A percentile compares a stretch with the other conserved stretches of the same genome.
Evolutionary conservation across 2,113 vertebrate species (phyloP).

Genomic region (Scolopax mira): DNA sequence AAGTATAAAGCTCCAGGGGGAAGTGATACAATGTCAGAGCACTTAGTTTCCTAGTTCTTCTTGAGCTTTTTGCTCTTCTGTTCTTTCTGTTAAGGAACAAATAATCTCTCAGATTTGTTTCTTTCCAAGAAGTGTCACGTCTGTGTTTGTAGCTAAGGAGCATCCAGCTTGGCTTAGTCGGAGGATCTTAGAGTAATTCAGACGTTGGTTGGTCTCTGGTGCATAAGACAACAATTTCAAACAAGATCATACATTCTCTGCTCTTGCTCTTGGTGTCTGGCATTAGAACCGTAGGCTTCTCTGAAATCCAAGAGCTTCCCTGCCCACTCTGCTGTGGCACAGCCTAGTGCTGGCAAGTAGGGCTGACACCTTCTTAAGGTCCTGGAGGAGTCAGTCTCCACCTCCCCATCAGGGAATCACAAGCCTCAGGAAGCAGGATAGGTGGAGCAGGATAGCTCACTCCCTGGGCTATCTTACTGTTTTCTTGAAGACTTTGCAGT

Average conservation of each 20-base stretch:
- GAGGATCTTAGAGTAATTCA: background rate
- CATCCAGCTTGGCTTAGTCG: background rate
- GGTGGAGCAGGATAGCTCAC: background rate
- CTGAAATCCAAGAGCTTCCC: background rate
- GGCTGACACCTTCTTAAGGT: background rate
- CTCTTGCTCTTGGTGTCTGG: accelerated
- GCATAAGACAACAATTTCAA: background rate
- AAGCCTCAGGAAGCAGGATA: background rate
- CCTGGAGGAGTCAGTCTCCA: background rate
- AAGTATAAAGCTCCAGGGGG: background rate
- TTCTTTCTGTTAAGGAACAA: background rate
- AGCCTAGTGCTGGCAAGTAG: background rate
- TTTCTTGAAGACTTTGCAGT: background rate
- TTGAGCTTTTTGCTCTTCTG: background rate
- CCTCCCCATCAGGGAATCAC: background rate
- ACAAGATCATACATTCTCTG: background rate
- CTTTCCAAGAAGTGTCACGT: background rate
- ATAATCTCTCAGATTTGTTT: background rate
- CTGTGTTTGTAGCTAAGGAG: background rate
- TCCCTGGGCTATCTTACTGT: background rate
- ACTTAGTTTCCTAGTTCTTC: background rate
- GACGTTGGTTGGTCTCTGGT: background rate
- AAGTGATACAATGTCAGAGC: background rate
- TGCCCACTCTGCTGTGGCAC: background rate
- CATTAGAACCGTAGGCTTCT: background rate